phyloP scores from a whole-genome alignment of 2,888 invertebrate genomes.

The Seira sanloemensis region DNA sequence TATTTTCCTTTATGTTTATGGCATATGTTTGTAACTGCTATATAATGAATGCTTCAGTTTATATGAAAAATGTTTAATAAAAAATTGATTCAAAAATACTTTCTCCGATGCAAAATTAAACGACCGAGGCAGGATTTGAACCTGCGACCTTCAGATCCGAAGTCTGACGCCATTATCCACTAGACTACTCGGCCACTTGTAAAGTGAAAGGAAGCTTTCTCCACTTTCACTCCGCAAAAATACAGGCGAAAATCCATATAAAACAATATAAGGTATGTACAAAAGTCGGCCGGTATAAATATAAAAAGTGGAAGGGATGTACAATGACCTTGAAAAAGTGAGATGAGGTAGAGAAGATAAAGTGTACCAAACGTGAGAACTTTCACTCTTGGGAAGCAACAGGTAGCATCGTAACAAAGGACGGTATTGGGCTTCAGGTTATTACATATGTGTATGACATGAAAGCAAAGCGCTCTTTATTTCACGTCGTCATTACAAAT shows the following conservation, averaged over 20 bases:
- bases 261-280: too few species aligned
- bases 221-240: constrained; percentile 34
- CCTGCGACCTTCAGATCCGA: constrained; percentile 64
- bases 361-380: too few species aligned
- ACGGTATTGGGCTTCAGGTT: too few species aligned
- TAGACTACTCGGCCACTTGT: constrained; percentile 56
- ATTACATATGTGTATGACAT: too few species aligned
- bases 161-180: constrained; percentile 64
- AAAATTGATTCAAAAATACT: constrained; percentile 3
- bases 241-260: neutral
- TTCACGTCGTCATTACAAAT: too few species aligned
- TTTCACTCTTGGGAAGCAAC: too few species aligned
- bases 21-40: neutral
- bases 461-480: too few species aligned
- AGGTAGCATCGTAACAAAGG: too few species aligned
- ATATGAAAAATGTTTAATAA: constrained; percentile 35
- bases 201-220: constrained; percentile 23
- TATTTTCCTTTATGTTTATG: neutral
- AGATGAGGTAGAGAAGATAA: too few species aligned
- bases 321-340: too few species aligned
- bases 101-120: constrained; percentile 21
- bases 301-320: neutral
- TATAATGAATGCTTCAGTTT: too few species aligned
- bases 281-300: too few species aligned
- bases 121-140: constrained; percentile 63